Evolutionary conservation across 2,113 vertebrate species (phyloP).

Genomic region (Merops nubicus): DNA sequence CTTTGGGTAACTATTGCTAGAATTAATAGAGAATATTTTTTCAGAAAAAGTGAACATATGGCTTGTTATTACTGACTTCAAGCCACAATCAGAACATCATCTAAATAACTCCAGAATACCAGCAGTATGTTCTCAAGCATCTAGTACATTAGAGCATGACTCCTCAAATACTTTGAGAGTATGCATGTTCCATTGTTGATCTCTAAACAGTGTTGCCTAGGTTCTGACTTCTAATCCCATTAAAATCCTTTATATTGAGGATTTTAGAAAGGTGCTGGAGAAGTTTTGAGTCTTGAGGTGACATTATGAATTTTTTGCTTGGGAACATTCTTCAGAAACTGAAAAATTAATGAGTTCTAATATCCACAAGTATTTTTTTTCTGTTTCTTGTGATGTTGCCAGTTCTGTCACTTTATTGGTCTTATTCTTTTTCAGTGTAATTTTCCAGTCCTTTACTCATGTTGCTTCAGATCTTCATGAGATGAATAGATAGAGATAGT

Average conservation of each 20-base stretch:
- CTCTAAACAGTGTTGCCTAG: not conserved
- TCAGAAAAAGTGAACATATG: conserved; percentile 55
- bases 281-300: not conserved
- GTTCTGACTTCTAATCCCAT: not conserved
- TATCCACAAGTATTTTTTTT: not conserved
- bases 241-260: not conserved
- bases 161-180: not conserved
- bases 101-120: conserved; percentile 30
- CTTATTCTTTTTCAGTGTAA: not conserved
- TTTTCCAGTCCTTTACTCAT: conserved; percentile 11
- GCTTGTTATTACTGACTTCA: conserved; percentile 57
- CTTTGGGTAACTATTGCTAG: not conserved
- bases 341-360: not conserved
- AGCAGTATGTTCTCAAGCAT: conserved; percentile 41
- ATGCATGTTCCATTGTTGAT: not conserved
- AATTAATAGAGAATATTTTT: conserved; percentile 53
- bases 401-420: not conserved
- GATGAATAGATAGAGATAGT: not conserved
- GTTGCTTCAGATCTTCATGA: not conserved
- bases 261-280: not conserved
- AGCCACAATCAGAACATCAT: conserved; percentile 36
- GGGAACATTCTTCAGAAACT: not conserved
- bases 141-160: conserved; percentile 36
- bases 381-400: not conserved
- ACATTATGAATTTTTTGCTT: not conserved